These are phyloP conservation scores for Fissipunctia ypsillon DNA, from an alignment of 2,888 invertebrate genomes.

Conservation along the genomic window DNA sequence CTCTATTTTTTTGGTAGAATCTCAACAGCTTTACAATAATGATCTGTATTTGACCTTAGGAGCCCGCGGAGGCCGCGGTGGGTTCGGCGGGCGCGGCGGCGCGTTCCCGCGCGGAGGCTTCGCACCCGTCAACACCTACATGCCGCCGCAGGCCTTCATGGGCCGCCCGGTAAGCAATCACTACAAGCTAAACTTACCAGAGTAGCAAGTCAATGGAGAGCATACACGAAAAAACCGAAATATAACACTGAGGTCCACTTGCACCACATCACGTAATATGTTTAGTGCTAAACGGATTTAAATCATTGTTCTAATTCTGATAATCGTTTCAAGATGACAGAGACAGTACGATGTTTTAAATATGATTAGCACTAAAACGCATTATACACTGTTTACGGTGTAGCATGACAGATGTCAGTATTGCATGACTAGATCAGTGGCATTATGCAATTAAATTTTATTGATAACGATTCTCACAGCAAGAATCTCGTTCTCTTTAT, in stretches of 20 bases:
- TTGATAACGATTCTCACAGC: too few relatives aligned
- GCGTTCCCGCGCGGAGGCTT: conserved; percentile 87
- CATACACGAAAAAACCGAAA: not conserved
- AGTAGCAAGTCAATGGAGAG: conserved; percentile 17
- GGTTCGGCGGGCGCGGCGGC: conserved; percentile 84
- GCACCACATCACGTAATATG: not conserved
- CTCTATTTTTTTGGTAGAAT: conserved; percentile 8
- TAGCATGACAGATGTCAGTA: too few relatives aligned
- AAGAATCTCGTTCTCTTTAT: too few relatives aligned
- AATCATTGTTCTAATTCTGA: not conserved
- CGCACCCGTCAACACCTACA: conserved; percentile 86
- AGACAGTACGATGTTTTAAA: not conserved
- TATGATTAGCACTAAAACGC: not conserved
- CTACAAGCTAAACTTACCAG: conserved; percentile 3
- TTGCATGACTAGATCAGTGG: too few relatives aligned
- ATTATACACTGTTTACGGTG: too few relatives aligned
- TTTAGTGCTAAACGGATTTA: not conserved
- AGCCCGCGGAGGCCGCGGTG: conserved; percentile 86
- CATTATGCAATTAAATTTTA: too few relatives aligned
- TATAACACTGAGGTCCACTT: not conserved
- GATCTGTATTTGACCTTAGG: conserved; percentile 65
- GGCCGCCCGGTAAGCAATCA: conserved; percentile 81
- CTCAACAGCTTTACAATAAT: conserved; percentile 4
- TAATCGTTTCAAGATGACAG: not conserved
- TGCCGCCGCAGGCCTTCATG: conserved; percentile 87